These are phyloP conservation scores for Ephestia elutella DNA, from an alignment of 1,140 invertebrate species.

Conservation along the genomic window DNA sequence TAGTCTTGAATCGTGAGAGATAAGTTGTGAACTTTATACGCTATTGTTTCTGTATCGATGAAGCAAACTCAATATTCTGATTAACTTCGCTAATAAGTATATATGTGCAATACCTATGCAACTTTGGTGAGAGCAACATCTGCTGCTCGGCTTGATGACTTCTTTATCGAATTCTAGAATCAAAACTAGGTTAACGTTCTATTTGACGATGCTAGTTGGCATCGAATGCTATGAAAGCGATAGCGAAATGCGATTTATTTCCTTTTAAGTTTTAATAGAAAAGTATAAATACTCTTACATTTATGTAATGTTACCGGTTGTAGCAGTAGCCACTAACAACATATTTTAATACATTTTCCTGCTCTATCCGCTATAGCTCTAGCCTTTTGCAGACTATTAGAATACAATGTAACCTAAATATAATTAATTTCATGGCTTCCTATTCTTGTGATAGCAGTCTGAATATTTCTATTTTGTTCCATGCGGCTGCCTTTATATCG, in stretches of 20 bases:
- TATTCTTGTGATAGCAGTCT: slow-evolving; percentile 36
- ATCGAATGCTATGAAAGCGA: background rate
- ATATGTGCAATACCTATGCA: background rate
- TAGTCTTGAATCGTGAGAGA: background rate
- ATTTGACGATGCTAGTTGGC: slow-evolving; percentile 9
- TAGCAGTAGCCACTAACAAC: slow-evolving; percentile 7
- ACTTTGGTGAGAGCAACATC: background rate
- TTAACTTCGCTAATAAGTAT: background rate
- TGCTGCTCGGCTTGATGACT: slow-evolving; percentile 1
- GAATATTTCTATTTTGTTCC: slow-evolving; percentile 74
- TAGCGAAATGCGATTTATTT: slow-evolving; percentile 1
- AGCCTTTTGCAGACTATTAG: background rate
- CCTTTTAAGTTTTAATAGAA: background rate
- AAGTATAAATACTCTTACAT: background rate
- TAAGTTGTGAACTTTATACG: background rate
- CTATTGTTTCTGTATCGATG: background rate
- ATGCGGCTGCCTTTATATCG: slow-evolving; percentile 75
- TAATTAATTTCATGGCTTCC: slow-evolving; percentile 8
- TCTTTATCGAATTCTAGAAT: slow-evolving; percentile 7
- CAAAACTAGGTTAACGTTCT: slow-evolving; percentile 10
- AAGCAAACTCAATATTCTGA: background rate
- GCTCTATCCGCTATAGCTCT: background rate
- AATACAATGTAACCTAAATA: slow-evolving; percentile 6
- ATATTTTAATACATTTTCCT: slow-evolving; percentile 4
- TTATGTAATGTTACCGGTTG: slow-evolving; percentile 1